Base-by-base conservation (phyloP, 2,888 invertebrate species). In the Maniola hyperantus region DNA sequence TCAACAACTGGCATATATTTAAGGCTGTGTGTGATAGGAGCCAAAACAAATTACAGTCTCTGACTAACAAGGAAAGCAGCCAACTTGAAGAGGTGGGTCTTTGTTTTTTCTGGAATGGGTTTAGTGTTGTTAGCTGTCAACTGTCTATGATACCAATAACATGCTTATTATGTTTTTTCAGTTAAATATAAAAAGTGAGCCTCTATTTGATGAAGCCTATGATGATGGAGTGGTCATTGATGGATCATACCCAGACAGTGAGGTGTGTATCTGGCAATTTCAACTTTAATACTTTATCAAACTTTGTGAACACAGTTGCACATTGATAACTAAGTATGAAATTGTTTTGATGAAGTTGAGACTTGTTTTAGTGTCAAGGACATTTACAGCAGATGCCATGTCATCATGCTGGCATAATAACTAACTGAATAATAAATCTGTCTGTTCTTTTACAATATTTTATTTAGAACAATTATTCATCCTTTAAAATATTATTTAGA, bases 1-100 rank as follows among this genome's bases (percentile, higher is more conserved):
- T 96, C 74, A 94, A 94, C 79, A 93, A 93, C 80, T 96, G 95
- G 95, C 93, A 94, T 78, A 84, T 88, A 72, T 96, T 94, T 88
- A 95, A 94, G 83, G 89, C 93, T 80, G 87, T 93, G 26, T 96
- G 95, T 85, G 90, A 93, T 75, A 93, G 92, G 79, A 94, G 95
- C 73, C 95, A 96, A 89, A 92, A 91, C 79, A 95, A 94, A 84
- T 86, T 95, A 76, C 91, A 90, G 77, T 89, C 93, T 84, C 93
- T 95, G 92, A 80, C 93, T 76, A 88, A 88, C 79, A 91, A 88
- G 83, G 90, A 91, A 83, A 88, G 87, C 83, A 88, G 84, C 90
- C 91, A 86, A 87, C 90, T 91, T 86, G 91, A 91, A 90, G 89
- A 89, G 91, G 92, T 91, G 79, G 39, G 83, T 85, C 83, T 81